Conservation (phyloP, 1,140 invertebrate species). For the Lutraria rhynchaena region DNA sequence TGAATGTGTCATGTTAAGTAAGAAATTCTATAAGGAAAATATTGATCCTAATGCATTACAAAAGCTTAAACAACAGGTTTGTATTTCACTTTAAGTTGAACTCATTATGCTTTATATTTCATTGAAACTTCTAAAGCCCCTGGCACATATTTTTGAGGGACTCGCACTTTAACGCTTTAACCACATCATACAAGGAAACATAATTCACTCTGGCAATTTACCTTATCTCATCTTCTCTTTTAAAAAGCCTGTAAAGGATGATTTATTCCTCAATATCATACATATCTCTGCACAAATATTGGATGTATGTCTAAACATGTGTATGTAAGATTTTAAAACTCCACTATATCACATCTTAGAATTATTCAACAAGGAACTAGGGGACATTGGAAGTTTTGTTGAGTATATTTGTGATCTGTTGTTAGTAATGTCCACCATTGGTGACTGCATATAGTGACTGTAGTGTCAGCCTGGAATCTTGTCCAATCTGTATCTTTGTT, state of each 20-base stretch:
- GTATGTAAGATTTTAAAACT: too few species aligned
- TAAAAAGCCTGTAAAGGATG: background rate
- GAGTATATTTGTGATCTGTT: too few species aligned
- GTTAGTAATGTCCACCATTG: too few species aligned
- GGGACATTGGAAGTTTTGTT: too few species aligned
- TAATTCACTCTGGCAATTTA: background rate
- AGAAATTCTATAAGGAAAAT: conserved; percentile 72
- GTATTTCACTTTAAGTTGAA: background rate
- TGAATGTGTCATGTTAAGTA: conserved; percentile 74
- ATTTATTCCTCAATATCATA: too few species aligned
- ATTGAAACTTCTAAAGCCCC: background rate
- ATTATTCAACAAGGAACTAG: too few species aligned
- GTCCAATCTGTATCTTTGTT: too few species aligned
- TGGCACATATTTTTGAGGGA: background rate
- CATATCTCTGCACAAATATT: too few species aligned
- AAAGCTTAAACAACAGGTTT: conserved; percentile 70
- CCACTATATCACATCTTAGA: too few species aligned
- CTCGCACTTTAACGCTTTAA: background rate
- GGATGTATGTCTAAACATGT: too few species aligned
- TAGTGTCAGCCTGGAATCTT: too few species aligned
- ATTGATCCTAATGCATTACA: conserved; percentile 62
- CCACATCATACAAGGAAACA: background rate
- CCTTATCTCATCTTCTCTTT: background rate
- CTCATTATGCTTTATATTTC: background rate
- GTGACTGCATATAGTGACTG: too few species aligned